phyloP scores from a whole-genome alignment of 1,140 invertebrate genomes.

The Calliopsis andreniformis region DNA sequence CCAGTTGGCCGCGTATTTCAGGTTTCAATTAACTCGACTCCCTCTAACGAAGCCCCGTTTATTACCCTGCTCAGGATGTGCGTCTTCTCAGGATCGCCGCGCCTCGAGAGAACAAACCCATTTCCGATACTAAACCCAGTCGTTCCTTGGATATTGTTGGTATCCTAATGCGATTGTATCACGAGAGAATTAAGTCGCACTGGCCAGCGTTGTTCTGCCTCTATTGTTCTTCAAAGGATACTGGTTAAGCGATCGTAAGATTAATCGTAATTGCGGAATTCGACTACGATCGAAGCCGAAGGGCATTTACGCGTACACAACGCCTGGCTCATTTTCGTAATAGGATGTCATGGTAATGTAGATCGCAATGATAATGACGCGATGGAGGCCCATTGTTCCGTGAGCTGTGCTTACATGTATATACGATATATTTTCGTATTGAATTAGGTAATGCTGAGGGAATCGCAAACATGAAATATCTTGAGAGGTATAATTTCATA shows the following conservation, averaged over 20 bases:
- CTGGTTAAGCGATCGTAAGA: background rate
- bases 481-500: no score
- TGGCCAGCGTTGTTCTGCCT: background rate
- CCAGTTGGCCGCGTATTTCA: slow-evolving; percentile 13
- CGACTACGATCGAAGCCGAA: background rate
- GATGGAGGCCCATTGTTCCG: background rate
- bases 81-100: slow-evolving; percentile 27
- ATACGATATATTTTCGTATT: background rate
- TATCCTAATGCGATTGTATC: slow-evolving; percentile 62
- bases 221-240: slow-evolving; percentile 45
- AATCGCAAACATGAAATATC: background rate
- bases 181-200: slow-evolving; percentile 57
- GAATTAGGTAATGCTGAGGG: background rate
- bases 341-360: slow-evolving; percentile 6
- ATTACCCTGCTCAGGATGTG: slow-evolving; percentile 15
- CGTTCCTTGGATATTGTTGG: slow-evolving; percentile 46
- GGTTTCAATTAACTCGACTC: slow-evolving; percentile 50
- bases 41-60: slow-evolving; percentile 18
- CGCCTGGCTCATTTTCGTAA: slow-evolving; percentile 24
- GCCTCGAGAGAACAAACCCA: slow-evolving; percentile 10
- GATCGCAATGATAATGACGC: background rate
- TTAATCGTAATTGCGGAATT: slow-evolving; percentile 41
- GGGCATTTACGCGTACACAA: background rate
- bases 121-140: slow-evolving; percentile 45
- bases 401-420: background rate